A percentile compares a stretch with the other conserved stretches of the same genome.
Conservation (phyloP, 2,888 invertebrate genomes). For the Acanthococcus lagerstroemiae region DNA sequence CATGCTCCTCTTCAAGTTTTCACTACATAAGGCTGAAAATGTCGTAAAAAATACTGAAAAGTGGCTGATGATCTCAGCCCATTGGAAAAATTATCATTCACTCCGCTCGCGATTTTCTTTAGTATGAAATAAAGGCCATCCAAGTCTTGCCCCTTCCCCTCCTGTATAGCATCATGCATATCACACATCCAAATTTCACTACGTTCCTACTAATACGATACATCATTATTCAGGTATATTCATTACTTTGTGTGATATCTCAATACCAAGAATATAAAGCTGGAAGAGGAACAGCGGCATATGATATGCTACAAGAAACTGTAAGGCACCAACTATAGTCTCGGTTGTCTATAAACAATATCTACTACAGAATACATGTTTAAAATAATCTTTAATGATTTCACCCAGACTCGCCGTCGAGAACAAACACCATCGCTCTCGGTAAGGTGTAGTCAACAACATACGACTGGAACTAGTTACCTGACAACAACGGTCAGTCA, state of each 20-base stretch:
- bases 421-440: conserved; percentile 6
- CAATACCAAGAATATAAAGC: conserved; percentile 72
- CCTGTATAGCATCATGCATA: background rate
- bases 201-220: conserved; percentile 6
- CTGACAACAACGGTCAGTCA: conserved; percentile 7
- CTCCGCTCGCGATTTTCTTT: too few relatives aligned
- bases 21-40: too few relatives aligned
- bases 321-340: background rate
- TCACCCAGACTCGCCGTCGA: conserved; percentile 6
- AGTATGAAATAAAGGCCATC: too few relatives aligned
- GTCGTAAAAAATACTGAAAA: too few relatives aligned
- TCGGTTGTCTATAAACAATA: background rate
- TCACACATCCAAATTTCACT: background rate
- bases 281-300: conserved; percentile 60
- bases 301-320: conserved; percentile 42
- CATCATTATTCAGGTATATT: conserved; percentile 62
- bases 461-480: conserved; percentile 19
- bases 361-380: background rate
- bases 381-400: background rate
- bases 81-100: too few relatives aligned
- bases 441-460: conserved; percentile 12
- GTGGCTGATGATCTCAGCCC: too few relatives aligned
- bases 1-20: too few relatives aligned
- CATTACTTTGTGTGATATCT: conserved; percentile 71
- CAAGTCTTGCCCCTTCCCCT: too few relatives aligned